Percentiles rank a stretch among this genome's conserved stretches.
phyloP scores from a whole-genome alignment of 2,888 invertebrate species.

The Furcula furcula region DNA sequence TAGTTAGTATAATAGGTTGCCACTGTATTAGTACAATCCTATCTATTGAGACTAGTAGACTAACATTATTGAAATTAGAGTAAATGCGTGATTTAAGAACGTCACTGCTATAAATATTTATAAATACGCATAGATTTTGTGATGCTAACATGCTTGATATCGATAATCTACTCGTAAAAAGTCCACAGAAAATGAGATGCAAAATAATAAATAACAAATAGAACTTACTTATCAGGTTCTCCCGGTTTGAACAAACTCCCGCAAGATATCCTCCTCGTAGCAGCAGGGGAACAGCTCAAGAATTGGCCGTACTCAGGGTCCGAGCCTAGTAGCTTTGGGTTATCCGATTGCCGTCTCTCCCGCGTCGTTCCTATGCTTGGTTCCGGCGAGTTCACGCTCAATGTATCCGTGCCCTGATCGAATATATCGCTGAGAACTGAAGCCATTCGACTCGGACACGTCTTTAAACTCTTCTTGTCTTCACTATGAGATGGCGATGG shows the following conservation, averaged over 20 bases:
- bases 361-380: slow-evolving; percentile 68
- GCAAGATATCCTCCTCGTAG: slow-evolving; percentile 94
- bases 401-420: slow-evolving; percentile 66
- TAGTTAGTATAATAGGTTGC: no score
- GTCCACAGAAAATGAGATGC: no score
- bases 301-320: slow-evolving; percentile 85
- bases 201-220: slow-evolving; percentile 3
- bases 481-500: slow-evolving; percentile 87
- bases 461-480: slow-evolving; percentile 71
- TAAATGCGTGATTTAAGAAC: no score
- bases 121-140: no score
- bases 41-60: no score
- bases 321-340: slow-evolving; percentile 82
- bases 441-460: slow-evolving; percentile 67
- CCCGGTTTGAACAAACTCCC: slow-evolving; percentile 92
- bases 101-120: no score
- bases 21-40: no score
- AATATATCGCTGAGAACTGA: slow-evolving; percentile 71
- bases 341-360: slow-evolving; percentile 77
- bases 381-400: slow-evolving; percentile 69
- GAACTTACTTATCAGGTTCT: slow-evolving; percentile 83
- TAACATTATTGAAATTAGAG: no score
- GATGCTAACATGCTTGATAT: no score
- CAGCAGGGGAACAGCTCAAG: slow-evolving; percentile 89
- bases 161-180: no score